Evolutionary conservation across 1,140 invertebrate genomes (phyloP), one percentile per base, ranked within the genome.

Genomic region (Orchestia grillus): DNA sequence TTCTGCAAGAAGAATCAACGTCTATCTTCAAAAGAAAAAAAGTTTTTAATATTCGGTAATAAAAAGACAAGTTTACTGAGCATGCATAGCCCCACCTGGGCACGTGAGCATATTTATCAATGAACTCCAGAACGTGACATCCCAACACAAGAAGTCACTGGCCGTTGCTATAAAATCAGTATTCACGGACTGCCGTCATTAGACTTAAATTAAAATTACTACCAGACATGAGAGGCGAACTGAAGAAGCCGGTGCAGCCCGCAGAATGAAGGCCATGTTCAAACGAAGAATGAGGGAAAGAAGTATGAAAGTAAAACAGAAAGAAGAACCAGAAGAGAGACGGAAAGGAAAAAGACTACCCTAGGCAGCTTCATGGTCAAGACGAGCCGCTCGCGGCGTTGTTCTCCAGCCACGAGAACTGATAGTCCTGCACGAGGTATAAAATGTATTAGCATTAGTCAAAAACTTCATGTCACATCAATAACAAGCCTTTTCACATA

Each of bases 281-380:
- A 28, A 36, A 77, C 11, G 36, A 77, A 77, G 15, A 90, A 44
- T 3, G 36, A 43, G 42, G 42, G 88, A 90, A 90, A 16, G 15
- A 90, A 90, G n/a, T 3, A 44, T 8, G 41, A 28, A 41, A 42
- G 6, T 3, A 90, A 42, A 36, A 42, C 11, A 44, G 41, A 42
- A 41, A 90, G 43, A 90, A 90, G 88, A 3, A 44, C n/a, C n/a
- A n/a, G n/a, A 44, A 15, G 88, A 6, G n/a, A 41, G 43, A 44
- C 11, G 36, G 15, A 90, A 36, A 41, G 88, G 16, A 36, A 28
- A 11, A 44, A 41, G 88, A 41, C 88, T 42, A 90, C 43, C 16
- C 92, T 94, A 94, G 16, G 92, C 36, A 40, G 92, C 92, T 47
- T 40, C 47, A 94, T 44, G 44, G 92, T 94, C 92, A 94, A 94